Conservation (phyloP, 2,797 vertebrate species). For the Sebastes nivosus region DNA sequence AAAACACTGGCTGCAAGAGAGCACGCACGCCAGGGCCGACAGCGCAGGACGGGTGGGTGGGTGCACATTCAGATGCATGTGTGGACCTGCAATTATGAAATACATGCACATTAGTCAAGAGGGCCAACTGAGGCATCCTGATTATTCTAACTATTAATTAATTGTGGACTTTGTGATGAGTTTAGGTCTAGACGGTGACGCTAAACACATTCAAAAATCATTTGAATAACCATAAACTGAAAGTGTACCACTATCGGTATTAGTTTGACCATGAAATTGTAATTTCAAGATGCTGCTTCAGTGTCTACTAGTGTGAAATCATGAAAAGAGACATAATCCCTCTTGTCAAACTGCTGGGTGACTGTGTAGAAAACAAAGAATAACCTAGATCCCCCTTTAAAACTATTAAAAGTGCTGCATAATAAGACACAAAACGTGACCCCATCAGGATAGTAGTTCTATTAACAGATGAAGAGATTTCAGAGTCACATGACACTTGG, state of each 20-base stretch:
- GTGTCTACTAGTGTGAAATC: not conserved
- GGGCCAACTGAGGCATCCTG: not conserved
- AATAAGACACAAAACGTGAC: not conserved
- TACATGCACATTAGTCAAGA: conserved; percentile 8
- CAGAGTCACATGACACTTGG: not conserved
- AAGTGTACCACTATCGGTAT: not conserved
- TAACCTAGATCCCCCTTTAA: not conserved
- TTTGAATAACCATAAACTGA: not conserved
- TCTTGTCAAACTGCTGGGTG: not conserved
- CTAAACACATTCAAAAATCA: not conserved
- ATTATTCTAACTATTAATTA: not conserved
- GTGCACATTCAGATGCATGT: not conserved
- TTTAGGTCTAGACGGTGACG: not conserved
- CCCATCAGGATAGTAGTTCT: not conserved
- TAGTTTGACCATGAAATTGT: not conserved
- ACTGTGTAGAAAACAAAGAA: not conserved
- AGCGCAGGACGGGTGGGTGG: conserved; percentile 20
- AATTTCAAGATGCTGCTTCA: not conserved
- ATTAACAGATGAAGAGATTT: not conserved
- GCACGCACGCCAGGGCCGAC: conserved; percentile 24
- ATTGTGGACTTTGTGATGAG: not conserved
- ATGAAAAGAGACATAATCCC: not conserved
- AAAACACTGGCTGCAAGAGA: conserved; percentile 76
- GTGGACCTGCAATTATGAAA: conserved; percentile 14
- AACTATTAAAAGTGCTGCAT: not conserved